Evolutionary conservation across 2,797 vertebrate genomes (phyloP).

Genomic region (Lacerta bilineata): DNA sequence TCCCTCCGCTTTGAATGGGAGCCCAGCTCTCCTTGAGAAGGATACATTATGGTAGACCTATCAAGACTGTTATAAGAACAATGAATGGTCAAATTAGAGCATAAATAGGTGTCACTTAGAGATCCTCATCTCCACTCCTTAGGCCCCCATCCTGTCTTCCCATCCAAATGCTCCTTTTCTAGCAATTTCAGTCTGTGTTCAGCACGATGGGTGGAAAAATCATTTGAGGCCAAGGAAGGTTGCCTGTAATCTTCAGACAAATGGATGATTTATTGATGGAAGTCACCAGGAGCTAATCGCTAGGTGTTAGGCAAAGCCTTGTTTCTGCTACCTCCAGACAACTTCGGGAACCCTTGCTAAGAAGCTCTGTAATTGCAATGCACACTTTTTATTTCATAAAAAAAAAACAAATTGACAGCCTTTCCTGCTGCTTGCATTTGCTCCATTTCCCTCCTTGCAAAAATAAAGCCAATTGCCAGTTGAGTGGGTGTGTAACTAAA

Average conservation of each 20-base stretch:
- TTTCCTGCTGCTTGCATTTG: neutral
- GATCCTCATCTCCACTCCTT: neutral
- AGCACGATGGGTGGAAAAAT: neutral
- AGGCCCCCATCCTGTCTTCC: no score
- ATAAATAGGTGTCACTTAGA: neutral
- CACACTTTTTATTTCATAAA: neutral
- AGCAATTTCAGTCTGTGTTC: no score
- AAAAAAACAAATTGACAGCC: neutral
- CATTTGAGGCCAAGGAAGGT: neutral
- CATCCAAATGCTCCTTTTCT: no score
- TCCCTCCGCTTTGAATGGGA: no score
- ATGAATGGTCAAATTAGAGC: neutral
- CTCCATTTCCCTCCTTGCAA: neutral
- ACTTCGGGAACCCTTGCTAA: neutral
- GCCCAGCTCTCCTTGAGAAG: no score
- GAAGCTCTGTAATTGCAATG: neutral
- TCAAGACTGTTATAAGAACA: no score
- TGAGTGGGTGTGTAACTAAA: neutral
- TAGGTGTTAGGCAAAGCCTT: neutral
- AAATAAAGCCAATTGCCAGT: neutral
- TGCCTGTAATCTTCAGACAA: neutral
- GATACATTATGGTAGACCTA: no score
- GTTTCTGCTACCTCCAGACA: neutral
- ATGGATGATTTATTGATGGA: constrained; percentile 14
- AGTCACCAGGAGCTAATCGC: neutral